Conservation (phyloP, 2,797 vertebrate genomes). For the Gallirallus australis region DNA sequence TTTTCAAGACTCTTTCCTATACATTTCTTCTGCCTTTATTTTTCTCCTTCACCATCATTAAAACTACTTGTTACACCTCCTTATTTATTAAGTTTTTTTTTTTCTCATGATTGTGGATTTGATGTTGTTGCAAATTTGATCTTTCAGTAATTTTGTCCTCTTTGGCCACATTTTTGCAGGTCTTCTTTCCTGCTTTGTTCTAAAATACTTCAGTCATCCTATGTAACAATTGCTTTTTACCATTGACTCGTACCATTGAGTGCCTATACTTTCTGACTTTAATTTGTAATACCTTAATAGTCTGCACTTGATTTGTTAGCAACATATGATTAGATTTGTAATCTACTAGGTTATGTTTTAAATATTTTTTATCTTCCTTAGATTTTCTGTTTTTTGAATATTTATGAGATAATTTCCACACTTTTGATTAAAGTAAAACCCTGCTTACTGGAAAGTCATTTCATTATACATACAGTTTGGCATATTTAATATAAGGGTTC, state of each 20-base stretch:
- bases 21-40: not conserved
- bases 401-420: not conserved
- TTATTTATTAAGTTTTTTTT: not conserved
- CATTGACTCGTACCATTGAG: not conserved
- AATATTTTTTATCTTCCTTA: not conserved
- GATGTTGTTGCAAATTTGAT: not conserved
- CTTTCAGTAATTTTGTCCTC: not conserved
- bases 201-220: not conserved
- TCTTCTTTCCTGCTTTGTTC: not conserved
- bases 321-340: not conserved
- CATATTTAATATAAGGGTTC: not conserved
- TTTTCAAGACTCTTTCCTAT: not conserved
- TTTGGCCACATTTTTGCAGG: not conserved
- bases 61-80: not conserved
- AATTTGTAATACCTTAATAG: not conserved
- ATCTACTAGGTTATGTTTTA: not conserved
- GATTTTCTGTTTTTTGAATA: not conserved
- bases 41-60: not conserved
- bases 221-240: not conserved
- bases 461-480: not conserved
- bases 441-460: not conserved
- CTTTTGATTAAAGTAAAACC: not conserved
- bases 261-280: not conserved
- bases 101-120: not conserved
- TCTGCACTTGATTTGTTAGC: not conserved